Percentiles rank a stretch among this genome's conserved stretches.
phyloP scores from a whole-genome alignment of 1,140 invertebrate genomes.

The Leptonema lineaticorne region DNA sequence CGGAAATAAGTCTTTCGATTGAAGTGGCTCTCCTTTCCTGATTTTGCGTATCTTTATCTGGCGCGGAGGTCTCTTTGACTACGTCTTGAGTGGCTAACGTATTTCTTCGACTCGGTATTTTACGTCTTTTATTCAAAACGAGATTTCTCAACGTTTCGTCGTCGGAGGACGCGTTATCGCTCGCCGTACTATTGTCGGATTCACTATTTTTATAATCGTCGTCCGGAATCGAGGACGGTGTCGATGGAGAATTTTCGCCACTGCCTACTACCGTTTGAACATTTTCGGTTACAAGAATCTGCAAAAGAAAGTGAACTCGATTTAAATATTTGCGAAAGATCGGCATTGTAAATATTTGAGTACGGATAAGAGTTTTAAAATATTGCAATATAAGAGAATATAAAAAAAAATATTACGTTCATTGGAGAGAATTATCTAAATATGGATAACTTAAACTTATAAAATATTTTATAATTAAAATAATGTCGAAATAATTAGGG shows the following conservation, averaged over 20 bases:
- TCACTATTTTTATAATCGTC: slow-evolving; percentile 8
- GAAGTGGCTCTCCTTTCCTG: slow-evolving; percentile 3
- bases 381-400: too few relatives aligned
- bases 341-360: too few relatives aligned
- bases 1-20: background rate
- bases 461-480: too few relatives aligned
- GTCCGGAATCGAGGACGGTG: background rate
- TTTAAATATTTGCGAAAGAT: too few relatives aligned
- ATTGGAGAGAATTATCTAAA: too few relatives aligned
- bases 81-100: background rate
- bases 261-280: background rate
- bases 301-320: too few relatives aligned
- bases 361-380: too few relatives aligned
- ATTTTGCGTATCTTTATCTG: background rate
- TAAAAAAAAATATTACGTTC: too few relatives aligned
- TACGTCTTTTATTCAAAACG: background rate
- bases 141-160: background rate
- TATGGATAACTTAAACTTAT: too few relatives aligned
- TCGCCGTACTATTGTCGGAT: background rate
- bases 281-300: background rate
- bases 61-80: background rate
- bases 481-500: too few relatives aligned
- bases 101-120: background rate
- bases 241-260: background rate
- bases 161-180: background rate